phyloP scores from a whole-genome alignment of 2,888 invertebrate genomes.

The Anoplius nigerrimus region DNA sequence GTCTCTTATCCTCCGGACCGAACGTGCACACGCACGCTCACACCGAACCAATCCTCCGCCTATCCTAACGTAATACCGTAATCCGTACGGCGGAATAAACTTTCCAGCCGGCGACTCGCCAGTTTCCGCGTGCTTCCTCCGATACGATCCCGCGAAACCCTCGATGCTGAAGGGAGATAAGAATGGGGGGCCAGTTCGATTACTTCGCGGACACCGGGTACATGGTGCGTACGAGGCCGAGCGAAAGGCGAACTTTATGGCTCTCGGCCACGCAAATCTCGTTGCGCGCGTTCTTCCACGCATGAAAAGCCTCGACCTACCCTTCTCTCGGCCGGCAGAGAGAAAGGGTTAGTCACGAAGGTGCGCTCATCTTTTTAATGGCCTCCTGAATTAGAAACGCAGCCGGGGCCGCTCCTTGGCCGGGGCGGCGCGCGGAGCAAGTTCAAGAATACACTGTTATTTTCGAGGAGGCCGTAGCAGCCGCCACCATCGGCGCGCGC shows the following conservation, averaged over 20 bases:
- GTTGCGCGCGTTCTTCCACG: constrained; percentile 48
- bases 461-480: constrained; percentile 16
- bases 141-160: too few relatives aligned
- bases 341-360: constrained; percentile 33
- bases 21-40: neutral
- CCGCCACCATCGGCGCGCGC: constrained; percentile 9
- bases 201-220: neutral
- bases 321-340: constrained; percentile 24
- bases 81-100: too few relatives aligned
- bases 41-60: too few relatives aligned
- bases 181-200: too few relatives aligned
- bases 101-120: too few relatives aligned
- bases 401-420: constrained; percentile 3
- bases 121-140: too few relatives aligned
- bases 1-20: neutral
- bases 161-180: too few relatives aligned
- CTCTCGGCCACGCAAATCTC: constrained; percentile 55
- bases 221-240: constrained; percentile 8
- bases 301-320: constrained; percentile 53
- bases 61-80: too few relatives aligned
- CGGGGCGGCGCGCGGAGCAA: neutral
- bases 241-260: constrained; percentile 41
- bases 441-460: constrained; percentile 33
- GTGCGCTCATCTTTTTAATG: constrained; percentile 46
- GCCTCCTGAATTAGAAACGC: constrained; percentile 44